Evolutionary conservation across 2,888 invertebrate species (phyloP).

Genomic region (Bibio marci): DNA sequence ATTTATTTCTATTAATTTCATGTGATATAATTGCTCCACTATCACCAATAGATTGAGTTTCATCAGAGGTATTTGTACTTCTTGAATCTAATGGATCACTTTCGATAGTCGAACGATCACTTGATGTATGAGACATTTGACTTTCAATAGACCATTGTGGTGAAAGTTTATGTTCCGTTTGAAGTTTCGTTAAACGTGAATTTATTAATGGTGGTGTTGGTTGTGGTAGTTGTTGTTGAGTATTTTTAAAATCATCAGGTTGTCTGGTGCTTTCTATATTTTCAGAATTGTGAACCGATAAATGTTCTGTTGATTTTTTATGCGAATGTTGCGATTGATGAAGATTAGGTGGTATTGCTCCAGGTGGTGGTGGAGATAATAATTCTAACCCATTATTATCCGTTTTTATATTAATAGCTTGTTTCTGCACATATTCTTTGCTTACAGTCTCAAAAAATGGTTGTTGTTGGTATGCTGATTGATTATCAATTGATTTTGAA

Average conservation of each 20-base stretch:
- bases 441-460: constrained; percentile 20
- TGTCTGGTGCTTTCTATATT: constrained; percentile 20
- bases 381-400: constrained; percentile 1
- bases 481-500: constrained; percentile 17
- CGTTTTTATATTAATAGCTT: constrained; percentile 1
- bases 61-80: constrained; percentile 37
- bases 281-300: background rate
- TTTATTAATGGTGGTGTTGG: too few relatives aligned
- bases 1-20: background rate
- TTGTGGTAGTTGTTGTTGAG: constrained; percentile 17
- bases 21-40: background rate
- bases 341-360: constrained; percentile 7
- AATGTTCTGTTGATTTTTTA: background rate
- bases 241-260: constrained; percentile 9
- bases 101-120: constrained; percentile 37
- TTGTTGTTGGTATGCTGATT: too few relatives aligned
- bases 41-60: constrained; percentile 17
- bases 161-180: constrained; percentile 17
- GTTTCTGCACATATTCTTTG: constrained; percentile 4
- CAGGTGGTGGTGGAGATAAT: constrained; percentile 8
- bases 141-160: constrained; percentile 51
- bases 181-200: background rate
- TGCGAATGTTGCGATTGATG: constrained; percentile 12
- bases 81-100: constrained; percentile 42
- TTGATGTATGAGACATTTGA: constrained; percentile 46